These are phyloP conservation scores for Pycnonotus jocosus DNA, from an alignment of 2,113 vertebrate species.

Conservation along the genomic window DNA sequence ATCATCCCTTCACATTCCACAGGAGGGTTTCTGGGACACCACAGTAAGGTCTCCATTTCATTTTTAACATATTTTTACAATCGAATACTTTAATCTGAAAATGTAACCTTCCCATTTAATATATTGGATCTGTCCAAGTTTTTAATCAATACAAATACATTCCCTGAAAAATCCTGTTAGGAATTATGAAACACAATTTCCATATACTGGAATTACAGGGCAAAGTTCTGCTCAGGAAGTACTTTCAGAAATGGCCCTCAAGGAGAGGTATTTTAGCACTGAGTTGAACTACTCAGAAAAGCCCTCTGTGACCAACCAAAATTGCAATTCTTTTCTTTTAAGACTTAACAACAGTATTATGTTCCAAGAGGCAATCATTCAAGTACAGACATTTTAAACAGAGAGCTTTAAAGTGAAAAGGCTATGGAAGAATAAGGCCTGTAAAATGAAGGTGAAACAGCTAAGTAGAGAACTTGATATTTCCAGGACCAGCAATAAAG, in stretches of 20 bases:
- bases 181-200: not conserved
- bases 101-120: not conserved
- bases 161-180: not conserved
- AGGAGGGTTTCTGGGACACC: not conserved
- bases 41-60: not conserved
- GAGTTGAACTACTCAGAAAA: not conserved
- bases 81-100: not conserved
- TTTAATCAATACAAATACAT: not conserved
- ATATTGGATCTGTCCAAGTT: not conserved
- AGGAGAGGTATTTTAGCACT: not conserved
- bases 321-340: not conserved
- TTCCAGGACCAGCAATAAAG: not conserved
- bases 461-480: not conserved
- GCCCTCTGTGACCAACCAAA: not conserved
- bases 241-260: not conserved
- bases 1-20: not conserved
- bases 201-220: not conserved
- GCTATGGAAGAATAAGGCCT: not conserved
- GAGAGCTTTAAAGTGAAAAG: slow-evolving; percentile 7
- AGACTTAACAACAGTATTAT: not conserved
- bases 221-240: not conserved
- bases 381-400: not conserved
- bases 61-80: not conserved
- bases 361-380: not conserved
- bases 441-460: not conserved